Evolutionary conservation across 2,113 vertebrate species (phyloP).

Genomic region (Nettapus auritus): DNA sequence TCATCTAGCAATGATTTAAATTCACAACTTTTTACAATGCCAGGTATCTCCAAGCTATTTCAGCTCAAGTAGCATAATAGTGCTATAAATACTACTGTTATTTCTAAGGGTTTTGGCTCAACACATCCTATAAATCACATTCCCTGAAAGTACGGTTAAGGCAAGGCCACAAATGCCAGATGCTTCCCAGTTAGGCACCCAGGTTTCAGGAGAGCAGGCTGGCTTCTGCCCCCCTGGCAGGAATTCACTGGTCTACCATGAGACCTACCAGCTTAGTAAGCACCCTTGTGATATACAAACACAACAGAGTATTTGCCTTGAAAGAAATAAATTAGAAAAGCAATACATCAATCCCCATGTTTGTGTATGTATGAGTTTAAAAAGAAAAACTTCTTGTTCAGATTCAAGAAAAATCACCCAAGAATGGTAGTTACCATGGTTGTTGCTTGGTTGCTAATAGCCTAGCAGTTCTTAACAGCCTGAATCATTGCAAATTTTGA

Average conservation of each 20-base stretch:
- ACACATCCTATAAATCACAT: neutral
- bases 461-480: neutral
- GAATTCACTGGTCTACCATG: neutral
- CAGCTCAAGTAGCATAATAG: neutral
- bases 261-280: neutral
- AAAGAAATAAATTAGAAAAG: neutral
- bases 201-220: neutral
- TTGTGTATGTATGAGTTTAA: neutral
- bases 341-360: neutral
- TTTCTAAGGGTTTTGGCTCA: neutral
- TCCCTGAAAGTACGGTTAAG: neutral
- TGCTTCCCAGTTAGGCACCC: neutral
- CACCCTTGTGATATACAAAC: neutral
- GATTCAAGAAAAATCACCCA: neutral
- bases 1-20: neutral
- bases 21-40: neutral
- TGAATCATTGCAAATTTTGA: neutral
- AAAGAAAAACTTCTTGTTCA: neutral
- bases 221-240: neutral
- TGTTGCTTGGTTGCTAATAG: slow-evolving; percentile 44
- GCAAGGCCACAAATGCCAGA: neutral
- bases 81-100: neutral
- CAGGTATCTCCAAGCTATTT: neutral
- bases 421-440: slow-evolving; percentile 3
- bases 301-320: neutral